A percentile compares a stretch with the other conserved stretches of the same genome.
Conservation (phyloP, 2,113 vertebrate genomes). For the Oxyruncus cristatus region DNA sequence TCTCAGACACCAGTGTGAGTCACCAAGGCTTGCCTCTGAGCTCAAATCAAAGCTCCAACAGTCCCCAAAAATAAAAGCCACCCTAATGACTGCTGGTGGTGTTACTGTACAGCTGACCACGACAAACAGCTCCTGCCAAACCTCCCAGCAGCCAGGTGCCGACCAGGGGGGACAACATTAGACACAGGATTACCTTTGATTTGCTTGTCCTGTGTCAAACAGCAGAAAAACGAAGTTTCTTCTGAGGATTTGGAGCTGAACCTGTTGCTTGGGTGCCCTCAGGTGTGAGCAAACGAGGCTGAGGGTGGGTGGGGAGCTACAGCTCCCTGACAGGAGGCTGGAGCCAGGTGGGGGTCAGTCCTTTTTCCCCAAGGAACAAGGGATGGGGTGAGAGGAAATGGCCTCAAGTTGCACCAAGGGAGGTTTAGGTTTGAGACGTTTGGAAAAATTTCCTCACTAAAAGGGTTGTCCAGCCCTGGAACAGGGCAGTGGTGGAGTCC, state of each 20-base stretch:
- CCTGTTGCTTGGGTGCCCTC: not conserved
- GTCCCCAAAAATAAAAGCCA: not conserved
- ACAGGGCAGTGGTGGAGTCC: not conserved
- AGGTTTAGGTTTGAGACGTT: not conserved
- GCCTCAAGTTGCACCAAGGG: not conserved
- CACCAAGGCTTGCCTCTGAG: not conserved
- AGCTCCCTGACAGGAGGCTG: not conserved
- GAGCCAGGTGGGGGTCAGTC: not conserved
- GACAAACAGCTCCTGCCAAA: not conserved
- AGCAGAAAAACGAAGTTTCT: not conserved
- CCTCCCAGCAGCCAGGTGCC: rapidly evolving
- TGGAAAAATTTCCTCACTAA: rapidly evolving
- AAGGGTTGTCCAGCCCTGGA: no score
- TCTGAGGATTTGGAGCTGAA: not conserved
- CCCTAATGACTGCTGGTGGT: not conserved
- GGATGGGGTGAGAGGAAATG: not conserved
- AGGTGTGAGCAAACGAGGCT: not conserved
- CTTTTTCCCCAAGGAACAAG: not conserved
- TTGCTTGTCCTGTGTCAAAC: not conserved
- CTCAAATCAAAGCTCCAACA: not conserved
- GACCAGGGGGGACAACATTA: rapidly evolving
- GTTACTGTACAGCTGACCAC: rapidly evolving
- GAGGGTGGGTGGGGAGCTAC: not conserved
- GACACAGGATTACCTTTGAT: rapidly evolving
- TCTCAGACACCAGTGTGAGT: not conserved